Evolutionary conservation across 2,888 invertebrate genomes (phyloP).

Genomic region (Drosophila falleni): DNA sequence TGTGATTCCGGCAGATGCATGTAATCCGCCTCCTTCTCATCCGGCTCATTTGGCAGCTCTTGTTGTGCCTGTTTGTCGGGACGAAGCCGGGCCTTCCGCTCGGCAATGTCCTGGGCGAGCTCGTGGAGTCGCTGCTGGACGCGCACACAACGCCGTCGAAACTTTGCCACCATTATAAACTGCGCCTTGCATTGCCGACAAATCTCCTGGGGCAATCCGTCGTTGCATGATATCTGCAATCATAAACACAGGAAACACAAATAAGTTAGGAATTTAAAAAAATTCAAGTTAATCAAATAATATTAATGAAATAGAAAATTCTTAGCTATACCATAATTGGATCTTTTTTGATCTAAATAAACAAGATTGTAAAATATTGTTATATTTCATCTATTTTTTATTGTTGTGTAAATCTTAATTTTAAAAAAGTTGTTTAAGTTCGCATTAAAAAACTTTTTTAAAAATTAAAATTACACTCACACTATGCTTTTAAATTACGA

Average conservation of each 20-base stretch:
- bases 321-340: background rate
- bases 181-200: constrained; percentile 82
- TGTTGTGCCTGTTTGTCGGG: constrained; percentile 3
- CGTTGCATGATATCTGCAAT: constrained; percentile 76
- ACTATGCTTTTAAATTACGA: too few relatives aligned
- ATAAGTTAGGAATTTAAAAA: background rate
- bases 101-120: constrained; percentile 44
- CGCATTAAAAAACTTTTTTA: too few relatives aligned
- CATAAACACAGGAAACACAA: background rate
- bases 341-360: background rate
- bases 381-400: too few relatives aligned
- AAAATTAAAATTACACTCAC: too few relatives aligned
- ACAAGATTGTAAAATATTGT: too few relatives aligned
- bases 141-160: constrained; percentile 81
- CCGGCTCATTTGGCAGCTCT: constrained; percentile 16
- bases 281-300: background rate
- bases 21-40: constrained; percentile 13
- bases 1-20: constrained; percentile 30
- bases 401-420: too few relatives aligned
- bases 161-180: constrained; percentile 82
- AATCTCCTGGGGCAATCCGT: constrained; percentile 82
- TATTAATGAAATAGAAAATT: background rate
- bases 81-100: constrained; percentile 37
- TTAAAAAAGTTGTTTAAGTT: too few relatives aligned
- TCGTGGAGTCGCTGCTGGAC: constrained; percentile 75